Base-by-base conservation (phyloP, 2,797 vertebrate genomes). In the Ispidina lecontei region DNA sequence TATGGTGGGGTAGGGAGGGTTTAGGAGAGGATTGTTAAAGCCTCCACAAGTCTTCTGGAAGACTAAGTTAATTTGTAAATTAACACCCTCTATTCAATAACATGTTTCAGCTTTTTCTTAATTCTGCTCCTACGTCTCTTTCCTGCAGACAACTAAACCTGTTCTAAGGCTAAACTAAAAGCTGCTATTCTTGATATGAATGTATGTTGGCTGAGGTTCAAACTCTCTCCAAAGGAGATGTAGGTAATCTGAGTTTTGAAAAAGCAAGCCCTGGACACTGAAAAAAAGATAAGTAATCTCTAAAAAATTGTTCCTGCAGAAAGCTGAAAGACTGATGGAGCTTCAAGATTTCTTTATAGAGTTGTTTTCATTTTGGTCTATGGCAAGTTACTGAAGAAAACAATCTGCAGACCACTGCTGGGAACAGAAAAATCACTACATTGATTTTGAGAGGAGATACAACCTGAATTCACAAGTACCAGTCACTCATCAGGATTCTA, bases 101-200 rank as follows among this genome's bases (percentile, higher is more conserved):
- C 18, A 69, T 17, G 23, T 64, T 84, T 65, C 83, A 79, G 49
- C 12, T 83, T 54, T 71, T 80, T 44, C 89, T 91, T 58, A 73
- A 79, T 91, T 70, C 55, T 85, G 79, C 52, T 85, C 35, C 54
- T 77, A 60, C 55, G 55, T 59, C 83, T 25, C 70, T 59, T 75
- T 56, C 23, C 70, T 29, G 56, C 56, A 96, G 76, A 93, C 43
- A 86, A 75, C 39, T 59, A 59, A 86, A 75, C 52, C 85, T 64
- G 79, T 72, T 92, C 37, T 79, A 84, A 83, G 65, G 70, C 83
- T 80, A 89, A 91, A 86, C 10, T 18, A 86, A 44, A 68, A 93
- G 67, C 63, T 92, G 26, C 62, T 55, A 4, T 35, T 56, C 81
- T 82, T 7, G 5, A 15, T 23, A 63, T 7, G n/a, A 80, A 62